Conservation (phyloP, 1,140 invertebrate genomes). For the Ooceraea biroi region DNA sequence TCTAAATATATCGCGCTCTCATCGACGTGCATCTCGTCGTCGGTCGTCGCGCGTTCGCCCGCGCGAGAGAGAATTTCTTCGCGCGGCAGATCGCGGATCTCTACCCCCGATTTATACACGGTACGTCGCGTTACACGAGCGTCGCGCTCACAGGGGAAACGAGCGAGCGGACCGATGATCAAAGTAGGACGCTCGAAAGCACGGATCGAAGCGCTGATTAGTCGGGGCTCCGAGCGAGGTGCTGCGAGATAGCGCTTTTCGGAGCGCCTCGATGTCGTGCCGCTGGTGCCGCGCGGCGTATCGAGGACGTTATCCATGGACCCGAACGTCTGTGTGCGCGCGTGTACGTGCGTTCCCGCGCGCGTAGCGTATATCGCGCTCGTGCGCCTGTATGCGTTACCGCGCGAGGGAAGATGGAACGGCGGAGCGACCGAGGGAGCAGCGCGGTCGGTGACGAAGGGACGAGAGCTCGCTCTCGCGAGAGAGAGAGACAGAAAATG, state of each 20-base stretch:
- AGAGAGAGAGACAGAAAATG: background rate
- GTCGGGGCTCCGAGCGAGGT: constrained; percentile 70
- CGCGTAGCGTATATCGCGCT: background rate
- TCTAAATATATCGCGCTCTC: constrained; percentile 58
- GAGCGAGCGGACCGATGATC: constrained; percentile 67
- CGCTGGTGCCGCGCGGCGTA: constrained; percentile 73
- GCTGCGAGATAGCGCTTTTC: constrained; percentile 82
- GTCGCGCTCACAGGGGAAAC: constrained; percentile 45
- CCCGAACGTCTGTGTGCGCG: constrained; percentile 65
- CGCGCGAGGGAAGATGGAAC: constrained; percentile 72
- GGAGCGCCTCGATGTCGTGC: constrained; percentile 77
- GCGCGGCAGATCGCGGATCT: constrained; percentile 39
- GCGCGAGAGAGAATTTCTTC: constrained; percentile 29
- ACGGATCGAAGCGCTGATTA: constrained; percentile 74
- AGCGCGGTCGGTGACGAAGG: constrained; percentile 55
- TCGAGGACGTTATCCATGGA: constrained; percentile 84
- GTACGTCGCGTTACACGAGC: constrained; percentile 52
- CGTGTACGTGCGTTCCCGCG: constrained; percentile 11
- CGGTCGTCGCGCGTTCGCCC: constrained; percentile 29
- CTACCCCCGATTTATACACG: constrained; percentile 54
- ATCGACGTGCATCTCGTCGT: constrained; percentile 50
- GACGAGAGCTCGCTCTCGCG: constrained; percentile 35
- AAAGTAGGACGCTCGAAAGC: constrained; percentile 76
- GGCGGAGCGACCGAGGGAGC: constrained; percentile 67
- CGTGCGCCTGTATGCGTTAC: constrained; percentile 25